phyloP scores from a whole-genome alignment of 2,888 invertebrate species.

The Nemoura dubitans region DNA sequence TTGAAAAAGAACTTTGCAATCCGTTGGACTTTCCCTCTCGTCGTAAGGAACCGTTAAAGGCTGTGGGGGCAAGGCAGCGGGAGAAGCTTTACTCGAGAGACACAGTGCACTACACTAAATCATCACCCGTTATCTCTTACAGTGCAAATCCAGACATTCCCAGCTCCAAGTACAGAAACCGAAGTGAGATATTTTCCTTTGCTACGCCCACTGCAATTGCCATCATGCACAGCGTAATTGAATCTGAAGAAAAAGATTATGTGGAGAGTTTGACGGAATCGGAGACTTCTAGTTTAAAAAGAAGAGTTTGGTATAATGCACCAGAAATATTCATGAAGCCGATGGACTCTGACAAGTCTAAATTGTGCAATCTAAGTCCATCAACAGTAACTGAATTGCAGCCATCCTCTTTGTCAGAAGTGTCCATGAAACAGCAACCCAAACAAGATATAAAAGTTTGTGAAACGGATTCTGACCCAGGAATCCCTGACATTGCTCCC shows the following conservation, averaged over 20 bases:
- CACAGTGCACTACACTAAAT: conserved; percentile 45
- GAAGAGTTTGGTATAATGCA: background rate
- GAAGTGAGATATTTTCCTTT: conserved; percentile 43
- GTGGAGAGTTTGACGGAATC: conserved; percentile 25
- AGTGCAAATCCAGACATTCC: conserved; percentile 44
- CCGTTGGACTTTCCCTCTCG: conserved; percentile 46
- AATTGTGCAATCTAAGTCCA: background rate
- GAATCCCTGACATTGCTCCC: background rate
- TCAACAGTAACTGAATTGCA: background rate
- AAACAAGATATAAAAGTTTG: conserved; percentile 24
- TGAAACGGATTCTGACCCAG: conserved; percentile 30
- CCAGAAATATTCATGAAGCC: background rate
- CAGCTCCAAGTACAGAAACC: conserved; percentile 39
- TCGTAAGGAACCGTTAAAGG: conserved; percentile 41
- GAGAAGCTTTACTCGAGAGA: conserved; percentile 43
- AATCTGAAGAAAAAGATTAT: conserved; percentile 14
- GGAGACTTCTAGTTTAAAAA: background rate
- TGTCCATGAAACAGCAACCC: conserved; percentile 10
- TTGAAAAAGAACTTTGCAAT: conserved; percentile 43
- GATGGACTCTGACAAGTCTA: background rate
- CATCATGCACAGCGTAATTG: conserved; percentile 44
- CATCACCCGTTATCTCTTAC: conserved; percentile 43
- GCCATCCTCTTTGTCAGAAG: background rate
- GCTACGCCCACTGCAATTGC: conserved; percentile 42
- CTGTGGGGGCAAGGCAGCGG: conserved; percentile 36